A percentile compares a stretch with the other conserved stretches of the same genome.
phyloP scores from a whole-genome alignment of 2,797 vertebrate genomes.

The Garrulus glandarius region DNA sequence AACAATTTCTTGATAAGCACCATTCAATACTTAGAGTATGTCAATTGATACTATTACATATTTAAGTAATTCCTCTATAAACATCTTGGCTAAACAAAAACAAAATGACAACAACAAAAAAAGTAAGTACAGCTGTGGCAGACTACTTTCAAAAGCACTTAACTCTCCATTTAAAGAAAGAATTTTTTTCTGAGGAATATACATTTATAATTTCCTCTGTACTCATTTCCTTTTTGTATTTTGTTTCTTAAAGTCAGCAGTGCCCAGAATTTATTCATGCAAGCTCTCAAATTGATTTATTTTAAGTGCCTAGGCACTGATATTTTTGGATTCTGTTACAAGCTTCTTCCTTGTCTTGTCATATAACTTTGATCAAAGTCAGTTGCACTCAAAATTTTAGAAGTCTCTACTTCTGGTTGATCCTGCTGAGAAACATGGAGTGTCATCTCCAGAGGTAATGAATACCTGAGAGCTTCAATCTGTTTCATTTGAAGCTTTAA shows the following conservation, averaged over 20 bases:
- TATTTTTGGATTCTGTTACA: conserved; percentile 4
- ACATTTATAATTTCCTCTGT: neutral
- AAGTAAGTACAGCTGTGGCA: neutral
- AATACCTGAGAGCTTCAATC: neutral
- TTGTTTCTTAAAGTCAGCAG: neutral
- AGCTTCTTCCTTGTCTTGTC: neutral
- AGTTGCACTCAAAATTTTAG: neutral
- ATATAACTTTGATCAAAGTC: conserved; percentile 21
- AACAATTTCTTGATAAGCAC: neutral
- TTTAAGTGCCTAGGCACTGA: neutral
- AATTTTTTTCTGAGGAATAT: neutral
- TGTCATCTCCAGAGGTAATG: neutral
- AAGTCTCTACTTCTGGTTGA: neutral
- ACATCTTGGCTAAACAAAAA: neutral
- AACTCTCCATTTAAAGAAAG: neutral
- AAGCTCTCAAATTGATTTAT: neutral
- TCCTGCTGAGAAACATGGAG: neutral
- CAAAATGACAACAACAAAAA: neutral
- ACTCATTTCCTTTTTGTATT: neutral
- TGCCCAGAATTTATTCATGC: neutral
- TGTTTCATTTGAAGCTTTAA: neutral
- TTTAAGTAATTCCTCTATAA: neutral
- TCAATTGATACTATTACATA: neutral
- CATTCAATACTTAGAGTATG: neutral
- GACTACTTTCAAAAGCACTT: neutral